Percentiles rank a stretch among this genome's conserved stretches.
Evolutionary conservation across 2,888 invertebrate species (phyloP).

Genomic region (Harpalus rufipes): DNA sequence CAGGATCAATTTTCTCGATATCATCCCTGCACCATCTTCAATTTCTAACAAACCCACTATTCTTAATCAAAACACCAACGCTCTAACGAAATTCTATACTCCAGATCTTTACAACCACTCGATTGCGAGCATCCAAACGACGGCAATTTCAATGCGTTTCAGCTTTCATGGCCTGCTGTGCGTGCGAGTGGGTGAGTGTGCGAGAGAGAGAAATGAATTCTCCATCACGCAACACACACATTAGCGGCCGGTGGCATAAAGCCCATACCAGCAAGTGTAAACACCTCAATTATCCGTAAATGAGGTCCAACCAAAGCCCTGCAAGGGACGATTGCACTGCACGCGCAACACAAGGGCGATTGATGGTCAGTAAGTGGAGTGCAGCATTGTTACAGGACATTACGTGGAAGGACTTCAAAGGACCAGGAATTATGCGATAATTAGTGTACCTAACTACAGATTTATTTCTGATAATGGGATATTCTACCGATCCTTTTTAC

Average conservation of each 20-base stretch:
- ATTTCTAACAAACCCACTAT: background rate
- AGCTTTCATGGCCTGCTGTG: background rate
- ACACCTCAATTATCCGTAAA: slow-evolving; percentile 64
- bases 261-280: slow-evolving; percentile 48
- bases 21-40: background rate
- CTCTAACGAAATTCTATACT: too few relatives aligned
- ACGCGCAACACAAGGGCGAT: background rate
- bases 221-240: slow-evolving; percentile 54
- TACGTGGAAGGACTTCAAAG: too few relatives aligned
- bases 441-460: too few relatives aligned
- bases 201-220: background rate
- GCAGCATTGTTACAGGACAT: too few relatives aligned
- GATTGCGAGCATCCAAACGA: background rate
- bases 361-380: too few relatives aligned
- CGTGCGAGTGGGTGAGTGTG: background rate
- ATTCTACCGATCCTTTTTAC: too few relatives aligned
- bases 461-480: too few relatives aligned
- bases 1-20: background rate
- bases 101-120: too few relatives aligned
- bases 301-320: slow-evolving; percentile 28
- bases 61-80: too few relatives aligned
- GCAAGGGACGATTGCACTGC: background rate
- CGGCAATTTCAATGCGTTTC: background rate
- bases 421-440: too few relatives aligned
- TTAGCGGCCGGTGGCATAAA: slow-evolving; percentile 53